Conservation (phyloP, 2,113 vertebrate species). For the Plotosus lineatus region DNA sequence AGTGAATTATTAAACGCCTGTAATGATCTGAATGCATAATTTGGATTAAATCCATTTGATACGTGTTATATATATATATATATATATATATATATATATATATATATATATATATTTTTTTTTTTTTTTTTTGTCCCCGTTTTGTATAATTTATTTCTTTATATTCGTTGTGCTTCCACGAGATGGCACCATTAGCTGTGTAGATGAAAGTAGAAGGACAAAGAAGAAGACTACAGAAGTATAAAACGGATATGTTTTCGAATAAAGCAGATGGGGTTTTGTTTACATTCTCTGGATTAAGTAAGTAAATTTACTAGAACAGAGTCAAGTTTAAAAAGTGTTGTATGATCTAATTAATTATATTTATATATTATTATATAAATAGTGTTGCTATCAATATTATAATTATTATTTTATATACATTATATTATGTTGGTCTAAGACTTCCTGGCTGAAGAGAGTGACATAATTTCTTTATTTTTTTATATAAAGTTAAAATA, state of each 20-base stretch:
- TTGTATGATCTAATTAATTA: not conserved
- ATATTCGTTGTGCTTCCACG: not conserved
- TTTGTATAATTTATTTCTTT: too few species aligned
- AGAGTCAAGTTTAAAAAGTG: not conserved
- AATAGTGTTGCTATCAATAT: not conserved
- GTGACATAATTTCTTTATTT: not conserved
- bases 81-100: too few species aligned
- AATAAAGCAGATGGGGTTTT: not conserved
- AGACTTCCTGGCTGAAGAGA: too few species aligned
- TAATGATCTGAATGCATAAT: too few species aligned
- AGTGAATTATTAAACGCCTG: too few species aligned
- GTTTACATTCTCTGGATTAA: not conserved
- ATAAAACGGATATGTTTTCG: not conserved
- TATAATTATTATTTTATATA: too few species aligned
- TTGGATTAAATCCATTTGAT: too few species aligned
- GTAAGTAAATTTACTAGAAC: not conserved
- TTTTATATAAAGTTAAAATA: not conserved
- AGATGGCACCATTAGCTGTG: slow-evolving; percentile 2
- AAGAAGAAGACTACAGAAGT: slow-evolving; percentile 5
- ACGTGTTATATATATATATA: too few species aligned
- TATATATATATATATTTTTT: too few species aligned
- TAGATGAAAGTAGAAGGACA: not conserved
- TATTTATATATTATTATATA: not conserved
- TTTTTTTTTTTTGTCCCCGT: not conserved
- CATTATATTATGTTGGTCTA: too few species aligned